Base-by-base conservation (phyloP, 2,113 vertebrate genomes). In the Trogon melanurus region DNA sequence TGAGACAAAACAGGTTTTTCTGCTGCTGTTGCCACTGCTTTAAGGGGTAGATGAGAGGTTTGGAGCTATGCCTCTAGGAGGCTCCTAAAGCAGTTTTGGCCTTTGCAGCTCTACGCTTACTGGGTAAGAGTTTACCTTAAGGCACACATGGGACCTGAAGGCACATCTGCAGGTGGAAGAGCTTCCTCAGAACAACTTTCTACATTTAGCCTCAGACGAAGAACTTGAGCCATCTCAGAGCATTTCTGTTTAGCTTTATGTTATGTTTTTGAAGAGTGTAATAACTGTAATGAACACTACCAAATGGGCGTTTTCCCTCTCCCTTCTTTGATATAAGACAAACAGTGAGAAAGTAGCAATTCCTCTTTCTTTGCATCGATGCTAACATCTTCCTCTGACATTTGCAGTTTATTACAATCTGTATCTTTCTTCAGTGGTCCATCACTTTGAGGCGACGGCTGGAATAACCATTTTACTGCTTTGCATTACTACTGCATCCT, bases 401-500 rank as follows among this genome's bases (percentile, higher is more conserved):
- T 79, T 64, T 76, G 25, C 36, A 50, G 29, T 79, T 83, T 58
- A 75, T 85, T 93, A 48, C 16, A 65, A 72, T 81, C 85, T 79
- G 3, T 54, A 34, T 87, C 50, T 89, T 67, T 54, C 86, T 85
- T 74, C 65, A 61, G n/a, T 60, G 36, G 36, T 62, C 90, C 27
- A 36, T 75, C 80, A 73, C 16, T 92, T 61, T 73, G 47, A 95
- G 27, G 47, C 4, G 1, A 65, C 73, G 65, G 18, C 36, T 91
- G 50, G 44, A 94, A 79, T 74, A 79, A 69, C 19, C 3, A 16
- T 91, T 92, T 81, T 93, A 69, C 75, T 69, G 32, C 62, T 95
- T 94, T 94, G 70, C 51, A 86, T 93, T 76, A 82, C 50, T 36
- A 72, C 44, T 69, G 34, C 57, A 87, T 76, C 62, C 66, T 92